These are phyloP conservation scores for Polyommatus icarus DNA, from an alignment of 2,888 invertebrate species.

Conservation along the genomic window DNA sequence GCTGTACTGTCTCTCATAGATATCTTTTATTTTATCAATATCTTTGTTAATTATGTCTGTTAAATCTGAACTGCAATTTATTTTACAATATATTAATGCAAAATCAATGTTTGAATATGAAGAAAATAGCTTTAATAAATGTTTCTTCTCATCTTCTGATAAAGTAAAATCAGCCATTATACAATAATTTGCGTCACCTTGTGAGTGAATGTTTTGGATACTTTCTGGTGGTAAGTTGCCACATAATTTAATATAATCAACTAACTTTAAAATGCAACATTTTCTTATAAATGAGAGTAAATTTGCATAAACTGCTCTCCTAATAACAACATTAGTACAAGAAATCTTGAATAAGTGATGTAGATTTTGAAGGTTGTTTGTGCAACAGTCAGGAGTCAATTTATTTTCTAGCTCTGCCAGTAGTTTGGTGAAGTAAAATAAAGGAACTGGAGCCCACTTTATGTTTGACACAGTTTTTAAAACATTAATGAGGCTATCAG, in stretches of 20 bases:
- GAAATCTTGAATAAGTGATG: slow-evolving; percentile 57
- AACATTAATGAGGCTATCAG: slow-evolving; percentile 48
- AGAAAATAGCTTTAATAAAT: slow-evolving; percentile 48
- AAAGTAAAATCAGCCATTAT: slow-evolving; percentile 44
- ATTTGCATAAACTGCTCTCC: slow-evolving; percentile 59
- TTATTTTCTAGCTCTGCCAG: slow-evolving; percentile 47
- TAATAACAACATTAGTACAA: slow-evolving; percentile 63
- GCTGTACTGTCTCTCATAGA: slow-evolving; percentile 58
- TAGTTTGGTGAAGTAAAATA: slow-evolving; percentile 57
- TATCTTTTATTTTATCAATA: slow-evolving; percentile 50
- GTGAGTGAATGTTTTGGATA: slow-evolving; percentile 36
- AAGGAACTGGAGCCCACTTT: slow-evolving; percentile 67
- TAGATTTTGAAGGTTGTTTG: slow-evolving; percentile 44
- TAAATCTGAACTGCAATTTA: slow-evolving; percentile 48
- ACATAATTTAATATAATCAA: slow-evolving; percentile 51
- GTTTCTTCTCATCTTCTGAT: slow-evolving; percentile 44
- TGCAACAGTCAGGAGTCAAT: slow-evolving; percentile 37
- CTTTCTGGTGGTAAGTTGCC: slow-evolving; percentile 47
- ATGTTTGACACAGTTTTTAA: slow-evolving; percentile 55
- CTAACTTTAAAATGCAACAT: slow-evolving; percentile 53
- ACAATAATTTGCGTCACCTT: slow-evolving; percentile 46
- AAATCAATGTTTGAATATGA: slow-evolving; percentile 53
- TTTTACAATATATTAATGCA: slow-evolving; percentile 52
- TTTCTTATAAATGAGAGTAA: slow-evolving; percentile 56
- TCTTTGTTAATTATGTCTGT: slow-evolving; percentile 50